Evolutionary conservation across 2,888 invertebrate species (phyloP), one percentile per base, ranked within the genome.

Genomic region (Lysandra coridon): DNA sequence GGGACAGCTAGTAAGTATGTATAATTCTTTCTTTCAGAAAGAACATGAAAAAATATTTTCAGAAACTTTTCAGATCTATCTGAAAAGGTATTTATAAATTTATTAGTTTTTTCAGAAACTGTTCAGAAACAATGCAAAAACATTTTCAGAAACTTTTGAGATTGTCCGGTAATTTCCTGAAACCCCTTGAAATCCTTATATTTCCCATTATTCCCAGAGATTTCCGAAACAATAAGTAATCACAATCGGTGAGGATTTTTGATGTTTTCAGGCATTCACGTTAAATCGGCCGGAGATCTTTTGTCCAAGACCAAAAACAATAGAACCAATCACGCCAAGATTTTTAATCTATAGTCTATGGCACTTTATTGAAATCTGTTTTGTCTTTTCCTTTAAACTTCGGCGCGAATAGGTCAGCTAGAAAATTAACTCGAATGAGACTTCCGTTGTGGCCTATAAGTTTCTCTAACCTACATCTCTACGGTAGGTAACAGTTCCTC

Each of bases 231-330:
- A 76, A 76, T 76, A 76, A 76, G 76, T 88, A 87, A 86, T 84
- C 85, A 84, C 84, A 85, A 87, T 87, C 93, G 93, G 93, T 92
- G 85, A 83, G 87, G 87, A 88, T 88, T 89, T 89, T 86, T 82
- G 88, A 87, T 85, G 89, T 92, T 93, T 92, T 90, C 89, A 88
- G 88, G 88, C 85, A 90, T 92, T 92, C 88, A 86, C 85, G 89
- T 88, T 90, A 90, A 93, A 93, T 92, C 91, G 92, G 90, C 91
- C 88, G 92, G 91, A 90, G 88, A 91, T 91, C 92, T 91, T 90
- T 91, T 91, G 89, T 90, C 86, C 85, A 80, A 80, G 82, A 81
- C 85, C 83, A 87, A 84, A 89, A 89, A 92, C 91, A 92, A 93
- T 89, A 89, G 88, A 85, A 87, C 89, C 91, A 89, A 90, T 90